Evolutionary conservation across 2,113 vertebrate species (phyloP), one percentile per base, ranked within the genome.

Genomic region (Cygnus atratus): DNA sequence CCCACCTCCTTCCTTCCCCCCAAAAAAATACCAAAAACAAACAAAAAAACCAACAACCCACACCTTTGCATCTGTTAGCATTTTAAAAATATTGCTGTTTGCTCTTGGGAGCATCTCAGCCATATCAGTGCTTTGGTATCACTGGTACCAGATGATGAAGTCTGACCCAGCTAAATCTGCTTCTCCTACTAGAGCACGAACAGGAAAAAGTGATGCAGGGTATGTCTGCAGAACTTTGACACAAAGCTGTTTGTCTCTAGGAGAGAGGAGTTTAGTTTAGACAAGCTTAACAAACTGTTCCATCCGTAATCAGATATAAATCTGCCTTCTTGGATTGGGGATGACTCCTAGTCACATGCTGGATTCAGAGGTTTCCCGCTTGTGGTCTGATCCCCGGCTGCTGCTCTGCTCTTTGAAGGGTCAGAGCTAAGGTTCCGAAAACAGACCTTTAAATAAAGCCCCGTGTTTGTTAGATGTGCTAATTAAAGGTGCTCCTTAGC

Each of bases 191-290:
- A 33, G 17, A 75, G 10, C 3, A 2, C 22, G 37, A 88, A 46
- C 8, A 70, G 44, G 67, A 66, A 52, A 83, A 28, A 25, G 3
- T 58, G 55, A 22, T 83, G 4, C 21, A 20, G 2, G 1, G 10
- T 67, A 4, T 39, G 18, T 81, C 41, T 88, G 68, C n/a, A 57
- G 55, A 78, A n/a, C 28, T 81, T 54, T 91, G 39, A 41, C 68
- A n/a, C 39, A 39, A 62, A 65, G 26, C 18, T 1, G 1, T 52
- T 3, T 67, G 24, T 81, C 26, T 84, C 31, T 72, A 75, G 28
- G 44, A 94, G 72, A 95, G 80, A 33, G 67, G 35, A 80, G 28
- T 87, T 92, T 62, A 67, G 11, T 88, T 93, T 88, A 50, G 55
- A 84, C 5, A 59, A 67, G 16, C 25, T 86, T 88, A 74, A 55